These are phyloP conservation scores for Lepisosteus oculatus DNA, from an alignment of 2,113 vertebrate genomes.

Conservation along the genomic window DNA sequence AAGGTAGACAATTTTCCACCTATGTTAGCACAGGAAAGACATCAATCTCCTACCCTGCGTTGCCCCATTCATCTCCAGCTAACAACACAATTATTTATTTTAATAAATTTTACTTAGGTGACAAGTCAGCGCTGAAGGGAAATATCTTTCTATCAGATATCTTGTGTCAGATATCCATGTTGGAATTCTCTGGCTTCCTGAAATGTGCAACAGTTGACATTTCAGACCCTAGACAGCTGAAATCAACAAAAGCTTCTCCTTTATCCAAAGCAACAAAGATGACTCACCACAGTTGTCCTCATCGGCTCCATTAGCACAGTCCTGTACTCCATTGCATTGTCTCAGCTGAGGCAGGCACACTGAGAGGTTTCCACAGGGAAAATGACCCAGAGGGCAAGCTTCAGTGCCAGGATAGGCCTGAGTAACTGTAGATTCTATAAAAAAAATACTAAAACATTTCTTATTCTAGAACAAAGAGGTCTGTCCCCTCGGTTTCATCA, in stretches of 20 bases:
- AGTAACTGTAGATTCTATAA: constrained; percentile 11
- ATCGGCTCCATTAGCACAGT: constrained; percentile 60
- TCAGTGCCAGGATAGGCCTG: constrained; percentile 21
- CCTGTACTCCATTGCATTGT: constrained; percentile 56
- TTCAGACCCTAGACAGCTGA: neutral
- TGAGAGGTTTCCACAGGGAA: constrained; percentile 61
- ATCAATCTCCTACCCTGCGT: no score
- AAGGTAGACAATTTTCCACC: no score
- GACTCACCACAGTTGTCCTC: constrained; percentile 65
- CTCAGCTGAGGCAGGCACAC: constrained; percentile 59
- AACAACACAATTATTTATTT: no score
- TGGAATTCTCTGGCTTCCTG: no score
- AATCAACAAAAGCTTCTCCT: neutral
- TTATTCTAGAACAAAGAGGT: neutral
- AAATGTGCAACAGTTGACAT: no score
- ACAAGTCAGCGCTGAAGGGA: no score
- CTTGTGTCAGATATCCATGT: no score
- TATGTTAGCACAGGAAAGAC: no score
- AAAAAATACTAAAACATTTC: constrained; percentile 16
- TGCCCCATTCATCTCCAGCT: no score
- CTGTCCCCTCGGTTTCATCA: no score
- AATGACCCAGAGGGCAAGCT: constrained; percentile 57
- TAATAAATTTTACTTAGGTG: no score
- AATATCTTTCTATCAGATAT: no score
- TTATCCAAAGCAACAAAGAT: neutral